Percentiles rank a stretch among this genome's conserved stretches.
Conservation (phyloP, 2,113 vertebrate species). For the Cettia cetti region DNA sequence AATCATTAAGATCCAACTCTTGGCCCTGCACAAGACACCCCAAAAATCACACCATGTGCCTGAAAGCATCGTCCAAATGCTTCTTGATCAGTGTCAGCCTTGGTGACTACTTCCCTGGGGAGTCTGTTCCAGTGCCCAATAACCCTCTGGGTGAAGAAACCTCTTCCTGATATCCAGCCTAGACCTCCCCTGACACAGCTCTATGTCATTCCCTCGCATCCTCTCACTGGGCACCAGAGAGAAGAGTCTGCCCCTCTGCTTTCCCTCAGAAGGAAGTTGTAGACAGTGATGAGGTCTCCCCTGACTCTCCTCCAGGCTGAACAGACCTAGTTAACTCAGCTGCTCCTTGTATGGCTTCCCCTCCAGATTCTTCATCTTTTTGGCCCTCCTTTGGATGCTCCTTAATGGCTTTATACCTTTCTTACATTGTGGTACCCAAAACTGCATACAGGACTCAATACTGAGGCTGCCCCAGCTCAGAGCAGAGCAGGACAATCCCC, state of each 20-base stretch:
- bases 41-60: not conserved
- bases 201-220: fast-evolving
- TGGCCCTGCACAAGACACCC: not conserved
- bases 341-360: fast-evolving
- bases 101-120: not conserved
- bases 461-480: fast-evolving
- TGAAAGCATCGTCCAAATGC: not conserved
- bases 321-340: not conserved
- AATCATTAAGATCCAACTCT: not conserved
- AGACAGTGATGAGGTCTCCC: not conserved
- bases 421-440: fast-evolving
- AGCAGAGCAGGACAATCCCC: not conserved
- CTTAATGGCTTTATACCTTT: not conserved
- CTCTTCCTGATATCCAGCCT: fast-evolving
- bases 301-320: not conserved
- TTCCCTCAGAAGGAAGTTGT: not conserved
- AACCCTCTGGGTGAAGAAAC: not conserved
- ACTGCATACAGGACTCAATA: fast-evolving
- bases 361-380: not conserved
- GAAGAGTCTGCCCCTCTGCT: not conserved
- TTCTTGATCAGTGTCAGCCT: not conserved
- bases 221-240: not conserved
- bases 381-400: not conserved
- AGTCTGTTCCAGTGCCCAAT: not conserved
- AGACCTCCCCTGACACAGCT: not conserved